Percentiles rank a stretch among this genome's conserved stretches.
Evolutionary conservation across 2,888 invertebrate genomes (phyloP).

Genomic region (Platycnemis pennipes): DNA sequence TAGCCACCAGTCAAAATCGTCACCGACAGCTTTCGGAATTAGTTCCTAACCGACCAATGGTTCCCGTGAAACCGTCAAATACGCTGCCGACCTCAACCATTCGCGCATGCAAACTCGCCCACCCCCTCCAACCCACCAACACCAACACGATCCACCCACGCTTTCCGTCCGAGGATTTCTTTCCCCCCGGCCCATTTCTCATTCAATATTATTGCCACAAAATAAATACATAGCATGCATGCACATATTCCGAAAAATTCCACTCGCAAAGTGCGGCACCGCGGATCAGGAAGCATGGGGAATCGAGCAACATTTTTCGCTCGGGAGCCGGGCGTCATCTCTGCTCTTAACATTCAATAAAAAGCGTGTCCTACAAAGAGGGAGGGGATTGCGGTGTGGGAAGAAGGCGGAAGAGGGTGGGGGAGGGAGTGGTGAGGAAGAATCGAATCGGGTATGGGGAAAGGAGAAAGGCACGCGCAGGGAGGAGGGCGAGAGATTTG

Average conservation of each 20-base stretch:
- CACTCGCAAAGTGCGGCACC: too few species aligned
- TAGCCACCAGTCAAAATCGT: conserved; percentile 35
- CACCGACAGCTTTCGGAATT: conserved; percentile 50
- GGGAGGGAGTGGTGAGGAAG: too few species aligned
- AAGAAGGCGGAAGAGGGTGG: background rate
- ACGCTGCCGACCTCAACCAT: background rate
- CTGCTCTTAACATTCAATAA: background rate
- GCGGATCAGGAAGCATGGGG: too few species aligned
- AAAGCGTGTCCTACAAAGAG: background rate
- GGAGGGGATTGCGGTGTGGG: background rate
- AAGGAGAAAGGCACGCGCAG: background rate
- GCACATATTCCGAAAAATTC: too few species aligned
- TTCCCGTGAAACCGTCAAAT: conserved; percentile 4
- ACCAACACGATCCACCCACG: too few species aligned
- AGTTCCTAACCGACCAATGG: background rate
- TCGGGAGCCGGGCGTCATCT: too few species aligned
- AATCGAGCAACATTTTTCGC: too few species aligned
- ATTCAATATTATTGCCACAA: background rate
- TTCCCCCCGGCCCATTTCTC: too few species aligned
- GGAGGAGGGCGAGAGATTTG: background rate
- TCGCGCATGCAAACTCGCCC: background rate
- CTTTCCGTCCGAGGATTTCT: too few species aligned
- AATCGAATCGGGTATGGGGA: background rate
- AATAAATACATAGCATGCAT: too few species aligned
- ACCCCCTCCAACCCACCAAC: background rate